These are phyloP conservation scores for Apostichopus leukothele DNA, from an alignment of 53 echinoderm and acorn worm species.

Conservation along the genomic window DNA sequence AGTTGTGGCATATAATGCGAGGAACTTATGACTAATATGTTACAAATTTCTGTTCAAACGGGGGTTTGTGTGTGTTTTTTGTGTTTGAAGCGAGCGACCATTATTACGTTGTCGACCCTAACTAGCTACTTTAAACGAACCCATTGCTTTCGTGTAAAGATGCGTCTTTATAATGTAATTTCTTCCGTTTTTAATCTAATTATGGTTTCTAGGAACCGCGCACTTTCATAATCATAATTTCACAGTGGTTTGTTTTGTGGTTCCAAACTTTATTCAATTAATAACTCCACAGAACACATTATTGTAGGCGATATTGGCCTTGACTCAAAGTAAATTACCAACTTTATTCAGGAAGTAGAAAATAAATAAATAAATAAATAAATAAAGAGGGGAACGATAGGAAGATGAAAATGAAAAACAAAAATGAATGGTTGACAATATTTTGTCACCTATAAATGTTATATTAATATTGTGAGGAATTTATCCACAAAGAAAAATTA, in stretches of 20 bases:
- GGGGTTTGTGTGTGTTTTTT: too few relatives aligned
- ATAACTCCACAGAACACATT: background rate
- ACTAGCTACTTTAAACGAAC: background rate
- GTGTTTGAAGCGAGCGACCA: too few relatives aligned
- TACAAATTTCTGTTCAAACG: too few relatives aligned
- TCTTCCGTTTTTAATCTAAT: background rate
- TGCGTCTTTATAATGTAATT: background rate
- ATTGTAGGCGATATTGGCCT: background rate
- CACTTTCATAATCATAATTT: background rate
- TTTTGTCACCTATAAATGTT: background rate
- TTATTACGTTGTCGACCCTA: too few relatives aligned
- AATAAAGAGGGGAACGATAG: background rate
- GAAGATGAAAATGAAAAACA: background rate
- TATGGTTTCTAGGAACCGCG: background rate
- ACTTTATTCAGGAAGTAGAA: background rate
- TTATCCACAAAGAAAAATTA: background rate
- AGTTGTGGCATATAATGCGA: too few relatives aligned
- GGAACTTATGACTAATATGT: too few relatives aligned
- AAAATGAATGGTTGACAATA: background rate
- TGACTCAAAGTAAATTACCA: background rate
- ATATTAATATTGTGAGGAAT: background rate
- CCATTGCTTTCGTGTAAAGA: background rate
- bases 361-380: background rate
- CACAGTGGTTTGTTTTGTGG: background rate
- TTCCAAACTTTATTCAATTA: background rate